Evolutionary conservation across 2,797 vertebrate species (phyloP).

Genomic region (Agapornis canus): DNA sequence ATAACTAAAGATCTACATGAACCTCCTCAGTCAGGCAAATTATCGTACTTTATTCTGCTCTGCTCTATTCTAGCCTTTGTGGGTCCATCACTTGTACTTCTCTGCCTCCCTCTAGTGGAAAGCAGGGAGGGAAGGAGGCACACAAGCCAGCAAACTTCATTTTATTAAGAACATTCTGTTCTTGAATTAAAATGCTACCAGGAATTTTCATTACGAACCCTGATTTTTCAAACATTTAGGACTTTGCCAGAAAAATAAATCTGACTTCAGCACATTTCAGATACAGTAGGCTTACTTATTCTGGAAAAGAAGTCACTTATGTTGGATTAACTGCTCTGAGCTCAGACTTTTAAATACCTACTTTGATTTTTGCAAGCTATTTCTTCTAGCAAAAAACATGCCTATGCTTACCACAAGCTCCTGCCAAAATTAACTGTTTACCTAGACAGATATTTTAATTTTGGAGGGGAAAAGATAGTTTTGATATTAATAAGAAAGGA

Average conservation of each 20-base stretch:
- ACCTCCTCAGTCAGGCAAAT: neutral
- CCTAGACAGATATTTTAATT: neutral
- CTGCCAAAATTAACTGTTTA: conserved; percentile 10
- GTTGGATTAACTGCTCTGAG: neutral
- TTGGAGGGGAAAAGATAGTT: neutral
- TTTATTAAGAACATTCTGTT: conserved; percentile 48
- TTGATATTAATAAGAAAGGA: neutral
- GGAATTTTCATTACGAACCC: conserved; percentile 36
- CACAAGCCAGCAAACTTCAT: conserved; percentile 10
- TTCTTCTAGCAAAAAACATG: neutral
- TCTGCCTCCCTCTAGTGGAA: conserved; percentile 65
- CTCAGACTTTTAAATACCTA: neutral
- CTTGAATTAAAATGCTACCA: conserved; percentile 28
- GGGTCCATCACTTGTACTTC: neutral
- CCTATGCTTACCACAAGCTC: neutral
- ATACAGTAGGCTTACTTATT: neutral
- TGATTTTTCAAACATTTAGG: conserved; percentile 44
- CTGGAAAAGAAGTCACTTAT: neutral
- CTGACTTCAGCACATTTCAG: conserved; percentile 20
- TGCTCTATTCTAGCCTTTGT: conserved; percentile 19
- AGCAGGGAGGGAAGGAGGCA: conserved; percentile 3
- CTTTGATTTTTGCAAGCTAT: neutral
- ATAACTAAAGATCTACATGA: conserved; percentile 21
- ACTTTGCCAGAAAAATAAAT: conserved; percentile 37
- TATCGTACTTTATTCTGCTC: neutral